Evolutionary conservation across 2,797 vertebrate species (phyloP).

Genomic region (Sebastolobus alascanus): DNA sequence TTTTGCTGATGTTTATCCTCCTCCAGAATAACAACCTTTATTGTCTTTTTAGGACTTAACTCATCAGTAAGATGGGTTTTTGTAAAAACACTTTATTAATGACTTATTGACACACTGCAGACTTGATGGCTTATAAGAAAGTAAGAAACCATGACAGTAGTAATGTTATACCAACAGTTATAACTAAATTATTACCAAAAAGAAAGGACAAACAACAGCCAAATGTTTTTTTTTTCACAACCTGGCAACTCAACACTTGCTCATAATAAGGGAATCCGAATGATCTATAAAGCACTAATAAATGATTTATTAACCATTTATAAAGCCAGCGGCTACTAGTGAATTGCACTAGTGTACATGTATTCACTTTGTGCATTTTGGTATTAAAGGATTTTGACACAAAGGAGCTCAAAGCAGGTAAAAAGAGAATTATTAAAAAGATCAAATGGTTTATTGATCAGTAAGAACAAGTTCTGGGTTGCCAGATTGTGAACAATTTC

Average conservation of each 20-base stretch:
- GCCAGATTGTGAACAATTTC: not conserved
- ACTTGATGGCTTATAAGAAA: not conserved
- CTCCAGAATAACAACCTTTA: not conserved
- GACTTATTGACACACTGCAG: no score
- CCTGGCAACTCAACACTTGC: not conserved
- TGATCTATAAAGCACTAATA: not conserved
- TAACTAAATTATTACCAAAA: not conserved
- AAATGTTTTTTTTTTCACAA: not conserved
- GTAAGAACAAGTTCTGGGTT: not conserved
- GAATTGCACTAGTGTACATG: not conserved
- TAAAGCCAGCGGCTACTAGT: not conserved
- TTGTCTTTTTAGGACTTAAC: no score
- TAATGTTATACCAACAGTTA: not conserved
- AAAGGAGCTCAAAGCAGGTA: slow-evolving; percentile 22
- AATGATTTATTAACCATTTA: not conserved
- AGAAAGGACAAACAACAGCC: not conserved
- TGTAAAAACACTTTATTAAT: no score
- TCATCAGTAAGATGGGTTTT: no score
- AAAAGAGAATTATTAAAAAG: slow-evolving; percentile 16
- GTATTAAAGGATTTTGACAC: slow-evolving; percentile 9
- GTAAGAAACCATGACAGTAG: not conserved
- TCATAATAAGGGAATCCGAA: not conserved
- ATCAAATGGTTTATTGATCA: not conserved
- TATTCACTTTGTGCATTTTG: slow-evolving; percentile 19
- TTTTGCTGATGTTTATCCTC: not conserved